Evolutionary conservation across 2,888 invertebrate species (phyloP), one percentile per base, ranked within the genome.

Genomic region (Campoplex capitator): DNA sequence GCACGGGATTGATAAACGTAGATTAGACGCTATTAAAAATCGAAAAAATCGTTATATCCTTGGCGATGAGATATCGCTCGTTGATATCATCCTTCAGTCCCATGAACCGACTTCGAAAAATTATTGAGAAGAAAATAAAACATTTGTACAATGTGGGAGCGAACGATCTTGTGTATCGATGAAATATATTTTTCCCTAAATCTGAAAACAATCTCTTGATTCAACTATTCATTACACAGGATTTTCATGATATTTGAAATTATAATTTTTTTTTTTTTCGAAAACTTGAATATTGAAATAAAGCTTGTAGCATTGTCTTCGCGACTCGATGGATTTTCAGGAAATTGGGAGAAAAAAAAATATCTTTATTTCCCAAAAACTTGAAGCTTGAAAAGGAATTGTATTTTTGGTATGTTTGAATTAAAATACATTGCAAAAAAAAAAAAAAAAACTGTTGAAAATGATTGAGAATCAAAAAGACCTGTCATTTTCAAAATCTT

Each of bases 61-160:
- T 84, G 92, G 91, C 42, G 86, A 92, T 48, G 80, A 90, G 79
- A 87, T 92, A 35, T 93, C 93, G 0, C 86, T 94, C 54, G 90
- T 91, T n/a, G 94, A 94, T 83, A 88, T 93, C n/a, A 85, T 93
- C 54, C 67, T 92, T 16, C 88, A 90, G 28, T 74, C 80, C 18
- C 48, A 67, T 18, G 35, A 68, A 9, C 28, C 38, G 1, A 65
- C 51, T 35, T 58, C 8, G n/a, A 77, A 35, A 58, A 45, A 77
- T 73, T 73, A 67, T 71, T 84, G 62, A 84, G 32, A 75, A 51
- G n/a, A 28, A 65, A 45, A 4, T 32, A 56, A 56, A 45, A 70
- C 13, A 54, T 56, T 18, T 67, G 38, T 9, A 18, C 13, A n/a
- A 28, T 9, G 11, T 9, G 11, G 23, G 48, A 13, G 28, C 16